These are phyloP conservation scores for Timema cristinae DNA, from an alignment of 2,888 invertebrate species.

Conservation along the genomic window DNA sequence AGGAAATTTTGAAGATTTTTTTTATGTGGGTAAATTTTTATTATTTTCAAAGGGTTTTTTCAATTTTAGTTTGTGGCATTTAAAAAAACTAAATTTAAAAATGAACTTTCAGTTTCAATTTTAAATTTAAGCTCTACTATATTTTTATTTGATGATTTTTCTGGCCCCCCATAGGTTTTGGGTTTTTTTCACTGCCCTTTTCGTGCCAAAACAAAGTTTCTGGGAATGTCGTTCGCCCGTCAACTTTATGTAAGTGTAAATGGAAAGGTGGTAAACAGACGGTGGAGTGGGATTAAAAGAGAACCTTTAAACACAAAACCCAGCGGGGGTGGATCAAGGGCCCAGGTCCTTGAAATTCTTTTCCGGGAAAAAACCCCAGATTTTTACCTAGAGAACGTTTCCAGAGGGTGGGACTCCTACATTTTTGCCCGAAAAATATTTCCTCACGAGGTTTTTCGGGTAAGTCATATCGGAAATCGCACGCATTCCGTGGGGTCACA, in stretches of 20 bases:
- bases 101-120: neutral
- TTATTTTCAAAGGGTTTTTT: no score
- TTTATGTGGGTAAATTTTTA: no score
- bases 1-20: no score
- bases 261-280: conserved; percentile 92
- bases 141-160: neutral
- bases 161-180: conserved; percentile 4
- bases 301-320: conserved; percentile 69
- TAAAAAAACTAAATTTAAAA: no score
- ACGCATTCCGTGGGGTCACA: conserved; percentile 77
- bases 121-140: neutral
- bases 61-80: no score
- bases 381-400: conserved; percentile 75
- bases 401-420: conserved; percentile 70
- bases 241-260: conserved; percentile 77
- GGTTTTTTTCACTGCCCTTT: conserved; percentile 21
- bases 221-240: conserved; percentile 50
- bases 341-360: conserved; percentile 86
- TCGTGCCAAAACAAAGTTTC: conserved; percentile 18
- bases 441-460: conserved; percentile 71
- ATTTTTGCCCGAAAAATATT: conserved; percentile 89
- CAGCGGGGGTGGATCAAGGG: conserved; percentile 73
- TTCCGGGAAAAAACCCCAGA: conserved; percentile 75
- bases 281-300: conserved; percentile 81
- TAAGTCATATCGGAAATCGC: conserved; percentile 72